phyloP scores from a whole-genome alignment of 2,797 vertebrate species.

The Tangara arthus region DNA sequence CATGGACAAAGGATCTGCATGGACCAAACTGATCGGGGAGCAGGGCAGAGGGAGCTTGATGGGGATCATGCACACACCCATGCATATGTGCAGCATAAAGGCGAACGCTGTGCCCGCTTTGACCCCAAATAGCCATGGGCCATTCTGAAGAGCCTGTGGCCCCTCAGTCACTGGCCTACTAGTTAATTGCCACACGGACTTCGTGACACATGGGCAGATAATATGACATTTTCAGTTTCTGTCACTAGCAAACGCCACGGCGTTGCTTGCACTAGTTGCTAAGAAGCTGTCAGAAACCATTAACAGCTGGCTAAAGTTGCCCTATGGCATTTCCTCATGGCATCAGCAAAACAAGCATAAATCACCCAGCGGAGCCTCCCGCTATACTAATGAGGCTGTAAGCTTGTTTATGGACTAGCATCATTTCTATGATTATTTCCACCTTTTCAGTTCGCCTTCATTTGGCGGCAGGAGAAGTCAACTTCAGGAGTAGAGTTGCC shows the following conservation, averaged over 20 bases:
- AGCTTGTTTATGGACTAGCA: constrained; percentile 90
- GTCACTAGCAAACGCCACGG: constrained; percentile 84
- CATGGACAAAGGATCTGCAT: neutral
- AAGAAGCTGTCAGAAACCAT: constrained; percentile 97
- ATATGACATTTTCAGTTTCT: constrained; percentile 90
- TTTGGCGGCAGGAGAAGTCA: constrained; percentile 81
- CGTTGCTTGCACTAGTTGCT: constrained; percentile 89
- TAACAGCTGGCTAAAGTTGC: constrained; percentile 91
- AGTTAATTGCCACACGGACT: constrained; percentile 95
- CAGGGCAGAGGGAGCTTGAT: neutral
- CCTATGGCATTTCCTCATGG: constrained; percentile 93
- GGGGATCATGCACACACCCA: constrained; percentile 53
- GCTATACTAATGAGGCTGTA: constrained; percentile 95
- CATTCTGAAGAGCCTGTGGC: constrained; percentile 93
- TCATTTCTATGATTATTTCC: constrained; percentile 96
- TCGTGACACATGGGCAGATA: constrained; percentile 87
- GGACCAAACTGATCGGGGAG: neutral
- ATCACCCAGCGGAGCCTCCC: constrained; percentile 88
- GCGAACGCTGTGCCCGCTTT: constrained; percentile 60
- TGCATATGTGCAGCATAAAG: constrained; percentile 69
- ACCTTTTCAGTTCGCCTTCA: constrained; percentile 87
- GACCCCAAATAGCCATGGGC: constrained; percentile 91
- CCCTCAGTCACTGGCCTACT: constrained; percentile 94
- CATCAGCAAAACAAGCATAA: constrained; percentile 88
- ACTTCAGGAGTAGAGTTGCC: constrained; percentile 72